Base-by-base conservation (phyloP, 2,113 vertebrate species). In the Pterocles burchelli region DNA sequence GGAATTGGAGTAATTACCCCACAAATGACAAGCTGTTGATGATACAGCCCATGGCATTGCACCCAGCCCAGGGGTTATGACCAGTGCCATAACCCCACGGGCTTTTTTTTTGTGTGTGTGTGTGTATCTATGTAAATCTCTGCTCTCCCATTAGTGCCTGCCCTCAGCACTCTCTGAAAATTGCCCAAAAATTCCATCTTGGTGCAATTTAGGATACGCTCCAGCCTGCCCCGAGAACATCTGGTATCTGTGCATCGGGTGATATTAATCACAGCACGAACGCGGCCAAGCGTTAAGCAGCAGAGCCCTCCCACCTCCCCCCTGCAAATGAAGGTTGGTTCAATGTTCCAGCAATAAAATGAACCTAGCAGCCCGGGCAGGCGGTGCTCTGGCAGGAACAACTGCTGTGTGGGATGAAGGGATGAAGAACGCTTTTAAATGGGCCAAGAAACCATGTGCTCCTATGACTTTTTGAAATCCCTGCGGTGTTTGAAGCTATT, bases 191-290 rank as follows among this genome's bases (percentile, higher is more conserved):
- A 96, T 96, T 93, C 96, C 96, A 74, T 83, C 78, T 89, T 94
- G 76, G 88, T 96, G 95, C 88, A 91, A 91, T 89, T 89, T 94
- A 86, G 93, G 94, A 97, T 96, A 52, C 3, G 96, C 95, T 94
- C 6, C 92, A 90, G 96, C 95, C 97, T 95, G 93, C 92, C 89
- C 88, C 0, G 7, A 90, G 84, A 93, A 95, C 87, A 96, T 96
- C 94, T 96, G 95, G 72, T 88, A 87, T 96, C 89, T 84, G 78
- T 77, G 72, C 33, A 36, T 48, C 2, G 91, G 80, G 89, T 88
- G 95, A 94, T 93, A 83, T 88, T 95, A 96, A 96, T 97, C 96
- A 93, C 79, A 89, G 92, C 66, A 0, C n/a, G 88, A 90, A 15
- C 2, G 2, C 8, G 1, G 93, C 94, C 95, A 94, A 96, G 95